Conservation (phyloP, 2,797 vertebrate genomes). For the Acomys russatus region DNA sequence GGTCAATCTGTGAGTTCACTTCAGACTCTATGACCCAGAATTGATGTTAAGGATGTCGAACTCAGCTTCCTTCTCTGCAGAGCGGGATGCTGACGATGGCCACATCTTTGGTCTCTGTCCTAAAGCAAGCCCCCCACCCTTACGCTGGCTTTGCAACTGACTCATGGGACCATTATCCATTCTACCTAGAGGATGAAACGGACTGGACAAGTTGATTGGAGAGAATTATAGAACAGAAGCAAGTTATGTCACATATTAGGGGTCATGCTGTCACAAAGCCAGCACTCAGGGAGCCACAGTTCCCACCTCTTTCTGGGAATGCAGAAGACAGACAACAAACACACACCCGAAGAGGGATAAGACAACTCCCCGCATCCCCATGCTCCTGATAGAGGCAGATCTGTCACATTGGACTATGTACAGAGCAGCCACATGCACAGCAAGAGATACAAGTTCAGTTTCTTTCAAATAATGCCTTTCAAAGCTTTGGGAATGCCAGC, state of each 20-base stretch:
- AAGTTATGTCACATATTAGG: rapidly evolving
- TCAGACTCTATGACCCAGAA: neutral
- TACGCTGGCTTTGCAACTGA: neutral
- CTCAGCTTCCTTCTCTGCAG: neutral
- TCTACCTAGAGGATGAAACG: neutral
- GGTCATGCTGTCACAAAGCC: neutral
- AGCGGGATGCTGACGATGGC: neutral
- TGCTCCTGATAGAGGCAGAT: neutral
- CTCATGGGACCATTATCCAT: rapidly evolving
- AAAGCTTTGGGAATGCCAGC: neutral
- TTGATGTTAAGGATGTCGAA: neutral
- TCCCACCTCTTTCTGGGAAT: neutral
- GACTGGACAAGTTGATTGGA: neutral
- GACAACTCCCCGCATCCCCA: neutral
- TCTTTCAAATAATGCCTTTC: neutral
- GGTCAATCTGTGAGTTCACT: neutral
- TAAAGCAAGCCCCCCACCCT: neutral
- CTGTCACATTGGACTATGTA: neutral
- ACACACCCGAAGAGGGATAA: neutral
- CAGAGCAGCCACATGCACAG: neutral
- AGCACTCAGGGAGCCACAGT: neutral
- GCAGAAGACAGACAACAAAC: neutral
- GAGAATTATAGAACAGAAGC: neutral
- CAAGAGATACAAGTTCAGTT: neutral
- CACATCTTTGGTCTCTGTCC: neutral